Percentiles rank a stretch among this genome's conserved stretches.
Evolutionary conservation across 2,113 vertebrate genomes (phyloP).

Genomic region (Caranx ignobilis): DNA sequence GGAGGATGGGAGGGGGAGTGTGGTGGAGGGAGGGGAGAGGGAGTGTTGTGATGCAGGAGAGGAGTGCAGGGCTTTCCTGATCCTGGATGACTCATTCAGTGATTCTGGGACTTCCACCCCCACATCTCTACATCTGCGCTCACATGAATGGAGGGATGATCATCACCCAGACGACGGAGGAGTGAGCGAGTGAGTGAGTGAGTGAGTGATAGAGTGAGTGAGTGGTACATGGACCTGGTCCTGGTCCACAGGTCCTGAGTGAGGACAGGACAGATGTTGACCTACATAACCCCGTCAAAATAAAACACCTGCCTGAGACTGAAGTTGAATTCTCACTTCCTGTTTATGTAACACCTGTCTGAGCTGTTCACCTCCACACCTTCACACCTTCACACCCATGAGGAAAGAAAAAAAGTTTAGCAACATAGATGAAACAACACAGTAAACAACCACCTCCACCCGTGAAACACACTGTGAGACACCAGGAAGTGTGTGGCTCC

Average conservation of each 20-base stretch:
- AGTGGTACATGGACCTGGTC: background rate
- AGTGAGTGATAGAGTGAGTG: background rate
- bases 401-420: too few relatives aligned
- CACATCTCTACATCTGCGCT: conserved; percentile 12
- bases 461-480: too few relatives aligned
- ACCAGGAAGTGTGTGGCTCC: too few relatives aligned
- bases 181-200: background rate
- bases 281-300: too few relatives aligned
- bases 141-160: background rate
- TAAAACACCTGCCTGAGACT: too few relatives aligned
- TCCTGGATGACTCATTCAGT: conserved; percentile 64
- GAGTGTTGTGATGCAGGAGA: conserved; percentile 12
- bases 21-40: background rate
- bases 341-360: too few relatives aligned
- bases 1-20: background rate
- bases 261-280: too few relatives aligned
- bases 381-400: too few relatives aligned
- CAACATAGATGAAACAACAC: too few relatives aligned
- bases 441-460: too few relatives aligned
- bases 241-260: background rate
- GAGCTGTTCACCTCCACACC: too few relatives aligned
- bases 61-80: conserved; percentile 56
- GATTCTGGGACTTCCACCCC: conserved; percentile 52
- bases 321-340: background rate
- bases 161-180: background rate